Evolutionary conservation across 2,797 vertebrate species (phyloP).

Genomic region (Onychomys leucogaster): DNA sequence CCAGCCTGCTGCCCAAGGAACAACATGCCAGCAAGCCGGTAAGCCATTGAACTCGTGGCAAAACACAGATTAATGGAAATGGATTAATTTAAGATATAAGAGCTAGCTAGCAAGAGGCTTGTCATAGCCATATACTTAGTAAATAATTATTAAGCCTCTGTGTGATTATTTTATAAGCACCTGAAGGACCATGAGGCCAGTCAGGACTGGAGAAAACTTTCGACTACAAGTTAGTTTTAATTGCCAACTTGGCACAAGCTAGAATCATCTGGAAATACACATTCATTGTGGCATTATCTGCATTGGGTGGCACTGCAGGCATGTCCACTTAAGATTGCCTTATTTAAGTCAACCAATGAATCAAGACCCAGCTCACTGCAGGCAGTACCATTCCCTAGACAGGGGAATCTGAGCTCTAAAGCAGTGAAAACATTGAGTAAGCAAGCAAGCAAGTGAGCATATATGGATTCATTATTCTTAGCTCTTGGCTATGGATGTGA

Average conservation of each 20-base stretch:
- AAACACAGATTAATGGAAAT: no score
- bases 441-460: neutral
- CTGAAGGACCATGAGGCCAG: no score
- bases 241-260: neutral
- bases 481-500: neutral
- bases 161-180: no score
- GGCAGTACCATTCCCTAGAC: neutral
- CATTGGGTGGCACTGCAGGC: neutral
- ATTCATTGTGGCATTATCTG: neutral
- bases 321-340: neutral
- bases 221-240: neutral
- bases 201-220: no score
- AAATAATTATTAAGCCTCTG: no score
- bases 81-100: no score
- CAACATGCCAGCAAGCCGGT: no score
- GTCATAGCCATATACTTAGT: no score
- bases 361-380: neutral
- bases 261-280: neutral
- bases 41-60: no score
- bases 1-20: no score
- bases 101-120: no score
- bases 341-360: neutral
- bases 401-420: neutral
- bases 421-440: neutral
- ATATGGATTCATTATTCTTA: neutral